phyloP scores from a whole-genome alignment of 2,888 invertebrate genomes.

The Eupithecia inturbata region DNA sequence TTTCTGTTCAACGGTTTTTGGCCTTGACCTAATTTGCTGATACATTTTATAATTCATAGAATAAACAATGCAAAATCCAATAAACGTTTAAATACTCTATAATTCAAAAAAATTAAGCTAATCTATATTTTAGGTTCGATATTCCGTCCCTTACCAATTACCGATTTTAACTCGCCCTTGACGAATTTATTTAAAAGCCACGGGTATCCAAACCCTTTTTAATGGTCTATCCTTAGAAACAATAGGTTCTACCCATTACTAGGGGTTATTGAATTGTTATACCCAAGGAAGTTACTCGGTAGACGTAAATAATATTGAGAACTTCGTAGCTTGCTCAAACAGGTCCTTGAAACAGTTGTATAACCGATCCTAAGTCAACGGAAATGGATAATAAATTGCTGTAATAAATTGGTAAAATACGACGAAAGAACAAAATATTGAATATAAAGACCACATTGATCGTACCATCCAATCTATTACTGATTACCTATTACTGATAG shows the following conservation, averaged over 20 bases:
- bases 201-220: not conserved
- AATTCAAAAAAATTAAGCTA: no score
- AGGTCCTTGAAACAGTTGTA: constrained; percentile 11
- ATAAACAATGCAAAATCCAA: not conserved
- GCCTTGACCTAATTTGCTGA: not conserved
- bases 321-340: constrained; percentile 8
- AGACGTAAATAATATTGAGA: constrained; percentile 10
- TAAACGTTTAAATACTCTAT: not conserved
- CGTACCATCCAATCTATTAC: not conserved
- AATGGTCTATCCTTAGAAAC: not conserved
- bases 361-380: constrained; percentile 19
- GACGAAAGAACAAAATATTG: not conserved
- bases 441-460: not conserved
- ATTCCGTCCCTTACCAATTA: not conserved
- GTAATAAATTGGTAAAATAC: not conserved
- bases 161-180: not conserved
- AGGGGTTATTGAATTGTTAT: constrained; percentile 1
- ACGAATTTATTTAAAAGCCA: not conserved
- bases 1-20: not conserved
- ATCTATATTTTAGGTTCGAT: not conserved
- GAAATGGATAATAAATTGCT: constrained; percentile 1
- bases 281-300: constrained; percentile 1
- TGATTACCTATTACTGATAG: not conserved
- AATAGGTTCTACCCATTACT: not conserved
- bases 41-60: not conserved